These are phyloP conservation scores for Aromia moschata DNA, from an alignment of 2,888 invertebrate genomes.

Conservation along the genomic window DNA sequence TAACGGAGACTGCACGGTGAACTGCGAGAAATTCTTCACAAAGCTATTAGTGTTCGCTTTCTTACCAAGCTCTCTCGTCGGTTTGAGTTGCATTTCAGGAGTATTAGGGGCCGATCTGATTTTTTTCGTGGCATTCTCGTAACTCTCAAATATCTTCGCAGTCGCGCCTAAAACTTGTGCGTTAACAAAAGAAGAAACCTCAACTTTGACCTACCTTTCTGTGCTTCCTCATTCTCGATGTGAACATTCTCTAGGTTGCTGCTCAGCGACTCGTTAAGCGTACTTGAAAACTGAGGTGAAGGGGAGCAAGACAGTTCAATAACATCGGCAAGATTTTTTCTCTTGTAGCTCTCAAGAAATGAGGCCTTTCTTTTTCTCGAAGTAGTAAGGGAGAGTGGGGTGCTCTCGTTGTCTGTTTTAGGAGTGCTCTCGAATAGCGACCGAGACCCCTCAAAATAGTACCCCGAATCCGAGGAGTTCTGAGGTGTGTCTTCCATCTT, in stretches of 20 bases:
- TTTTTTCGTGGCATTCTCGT: conserved; percentile 18
- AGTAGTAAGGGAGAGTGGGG: conserved; percentile 28
- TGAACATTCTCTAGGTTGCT: conserved; percentile 51
- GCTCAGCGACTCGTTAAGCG: conserved; percentile 55
- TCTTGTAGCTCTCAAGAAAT: conserved; percentile 30
- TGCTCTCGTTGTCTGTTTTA: conserved; percentile 36
- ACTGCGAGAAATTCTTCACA: conserved; percentile 44
- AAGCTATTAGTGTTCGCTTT: conserved; percentile 38
- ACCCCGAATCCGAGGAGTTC: conserved; percentile 32
- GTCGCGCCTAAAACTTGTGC: neutral
- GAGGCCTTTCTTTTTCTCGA: conserved; percentile 51
- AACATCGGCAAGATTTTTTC: conserved; percentile 40
- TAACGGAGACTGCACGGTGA: conserved; percentile 49
- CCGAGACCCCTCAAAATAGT: conserved; percentile 31
- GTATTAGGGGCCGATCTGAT: conserved; percentile 41
- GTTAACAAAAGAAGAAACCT: neutral
- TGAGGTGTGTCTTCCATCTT: conserved; percentile 31
- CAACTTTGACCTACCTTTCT: conserved; percentile 12
- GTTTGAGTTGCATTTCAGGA: conserved; percentile 42
- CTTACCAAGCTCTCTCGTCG: conserved; percentile 5
- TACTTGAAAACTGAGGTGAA: conserved; percentile 52
- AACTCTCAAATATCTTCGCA: conserved; percentile 20
- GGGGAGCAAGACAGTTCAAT: conserved; percentile 42
- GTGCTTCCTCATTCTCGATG: conserved; percentile 24
- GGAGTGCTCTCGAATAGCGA: conserved; percentile 43